Evolutionary conservation across 2,888 invertebrate genomes (phyloP), one percentile per base, ranked within the genome.

Genomic region (Caradrina kadenii): DNA sequence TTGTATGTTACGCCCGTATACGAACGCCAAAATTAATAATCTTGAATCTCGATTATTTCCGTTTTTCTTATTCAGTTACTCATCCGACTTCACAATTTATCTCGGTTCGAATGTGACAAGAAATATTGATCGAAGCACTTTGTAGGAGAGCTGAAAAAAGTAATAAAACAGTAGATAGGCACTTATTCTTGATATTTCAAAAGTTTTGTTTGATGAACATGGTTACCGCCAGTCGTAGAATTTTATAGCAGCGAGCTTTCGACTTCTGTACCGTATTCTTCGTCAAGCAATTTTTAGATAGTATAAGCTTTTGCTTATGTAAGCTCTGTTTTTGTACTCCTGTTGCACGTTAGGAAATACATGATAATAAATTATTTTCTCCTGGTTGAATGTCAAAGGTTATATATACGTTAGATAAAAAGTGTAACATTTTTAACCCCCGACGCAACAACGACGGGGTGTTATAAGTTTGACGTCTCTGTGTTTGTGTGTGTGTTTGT

Each of bases 141-240:
- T 80, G 73, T 61, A 64, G 48, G 59, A 60, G 59, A 76, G 73
- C 69, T 70, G 22, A 74, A 72, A 74, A 77, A 73, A 79, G 75
- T 81, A 68, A 80, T 80, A 81, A 84, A 82, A 75, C 73, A 78
- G 72, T 67, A 56, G 49, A 48, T 48, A 63, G 62, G 53, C 54
- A 54, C 65, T 64, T 62, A 71, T 82, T 65, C 50, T 61, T 73
- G 62, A 78, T 79, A 75, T 73, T 76, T 74, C 63, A 77, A 79
- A 81, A 86, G 55, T 80, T n/a, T 80, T 73, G 48, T 73, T 76
- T 80, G 73, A 76, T 76, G 63, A 73, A 73, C 59, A 71, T 61
- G 67, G 76, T 65, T 74, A 72, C 68, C 62, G 63, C 31, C 65
- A 55, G 71, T 73, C 71, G 63, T 82, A 62, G 55, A 65, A 67